phyloP scores from a whole-genome alignment of 2,888 invertebrate species.

The Elegia similella region DNA sequence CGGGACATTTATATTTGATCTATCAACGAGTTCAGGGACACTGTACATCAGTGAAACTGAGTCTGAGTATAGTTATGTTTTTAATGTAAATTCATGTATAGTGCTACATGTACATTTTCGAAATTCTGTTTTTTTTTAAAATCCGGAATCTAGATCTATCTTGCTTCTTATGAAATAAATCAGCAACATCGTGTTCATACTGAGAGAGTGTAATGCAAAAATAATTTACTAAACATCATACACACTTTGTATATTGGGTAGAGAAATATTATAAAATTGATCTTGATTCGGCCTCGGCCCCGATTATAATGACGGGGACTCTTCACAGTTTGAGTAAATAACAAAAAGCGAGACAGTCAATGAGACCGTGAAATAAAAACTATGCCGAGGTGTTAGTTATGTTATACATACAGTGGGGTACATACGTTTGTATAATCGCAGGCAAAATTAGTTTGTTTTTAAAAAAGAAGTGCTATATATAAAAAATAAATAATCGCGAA shows the following conservation, averaged over 20 bases:
- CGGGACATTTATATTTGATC: background rate
- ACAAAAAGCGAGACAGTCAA: too few relatives aligned
- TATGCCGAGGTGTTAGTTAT: too few relatives aligned
- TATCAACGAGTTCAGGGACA: background rate
- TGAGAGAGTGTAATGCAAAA: background rate
- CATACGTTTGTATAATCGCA: background rate
- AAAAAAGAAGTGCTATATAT: background rate
- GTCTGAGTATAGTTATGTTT: background rate
- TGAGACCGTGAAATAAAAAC: background rate
- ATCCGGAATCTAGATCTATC: background rate
- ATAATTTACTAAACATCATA: background rate
- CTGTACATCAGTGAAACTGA: too few relatives aligned
- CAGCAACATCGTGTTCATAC: constrained; percentile 7
- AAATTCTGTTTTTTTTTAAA: background rate
- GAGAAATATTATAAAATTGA: background rate
- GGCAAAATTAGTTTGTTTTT: background rate
- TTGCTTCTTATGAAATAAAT: background rate
- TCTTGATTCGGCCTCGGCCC: too few relatives aligned
- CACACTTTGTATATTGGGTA: background rate
- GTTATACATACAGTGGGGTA: too few relatives aligned
- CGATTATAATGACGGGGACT: too few relatives aligned
- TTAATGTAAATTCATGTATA: background rate
- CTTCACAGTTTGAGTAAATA: too few relatives aligned
- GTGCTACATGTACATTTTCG: background rate
- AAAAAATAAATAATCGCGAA: background rate